Evolutionary conservation across 2,113 vertebrate genomes (phyloP).

Genomic region (Petaurus breviceps): DNA sequence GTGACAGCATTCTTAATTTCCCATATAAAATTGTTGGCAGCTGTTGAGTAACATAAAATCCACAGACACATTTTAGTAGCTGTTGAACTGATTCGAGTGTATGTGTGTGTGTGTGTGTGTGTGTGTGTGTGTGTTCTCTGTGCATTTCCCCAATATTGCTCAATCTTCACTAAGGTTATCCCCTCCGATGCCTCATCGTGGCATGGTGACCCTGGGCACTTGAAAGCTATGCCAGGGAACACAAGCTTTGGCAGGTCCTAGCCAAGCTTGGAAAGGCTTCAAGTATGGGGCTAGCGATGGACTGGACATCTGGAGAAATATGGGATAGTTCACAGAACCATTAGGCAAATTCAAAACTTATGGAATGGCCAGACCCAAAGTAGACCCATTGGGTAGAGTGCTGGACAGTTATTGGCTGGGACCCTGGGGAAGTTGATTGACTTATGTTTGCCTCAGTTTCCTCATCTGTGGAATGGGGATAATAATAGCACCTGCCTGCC

Average conservation of each 20-base stretch:
- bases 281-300: not conserved
- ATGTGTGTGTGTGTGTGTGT: not conserved
- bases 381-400: not conserved
- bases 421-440: not conserved
- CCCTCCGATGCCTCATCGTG: not conserved
- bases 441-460: not conserved
- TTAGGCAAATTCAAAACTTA: not conserved
- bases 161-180: not conserved
- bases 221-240: not conserved
- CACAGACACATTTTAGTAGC: not conserved
- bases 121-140: not conserved
- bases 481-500: not conserved
- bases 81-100: not conserved
- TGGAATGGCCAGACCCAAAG: not conserved
- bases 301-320: not conserved
- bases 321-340: not conserved
- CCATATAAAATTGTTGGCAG: conserved; percentile 18
- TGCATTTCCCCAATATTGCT: not conserved
- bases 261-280: not conserved
- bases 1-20: conserved; percentile 35
- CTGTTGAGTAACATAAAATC: not conserved
- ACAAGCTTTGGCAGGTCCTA: not conserved
- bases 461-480: not conserved
- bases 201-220: not conserved
- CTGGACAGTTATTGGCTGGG: not conserved